Evolutionary conservation across 2,888 invertebrate species (phyloP), one percentile per base, ranked within the genome.

Genomic region (Rugalucina vietnamica): DNA sequence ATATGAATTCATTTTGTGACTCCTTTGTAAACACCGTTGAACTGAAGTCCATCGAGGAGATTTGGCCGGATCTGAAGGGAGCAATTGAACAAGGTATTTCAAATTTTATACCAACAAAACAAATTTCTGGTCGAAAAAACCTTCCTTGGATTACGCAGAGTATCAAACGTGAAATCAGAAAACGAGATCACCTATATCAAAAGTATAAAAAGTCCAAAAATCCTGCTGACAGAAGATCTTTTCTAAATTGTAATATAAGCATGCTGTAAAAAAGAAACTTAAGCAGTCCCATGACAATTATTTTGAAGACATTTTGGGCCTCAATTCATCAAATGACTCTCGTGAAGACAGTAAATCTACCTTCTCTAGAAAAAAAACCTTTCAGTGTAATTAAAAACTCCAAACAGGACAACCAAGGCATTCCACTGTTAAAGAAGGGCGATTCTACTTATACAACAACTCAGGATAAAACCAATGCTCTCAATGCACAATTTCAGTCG

Each of bases 1-100:
- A 77, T 27, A 77, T 77, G 37, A 49, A 77, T 18, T 24, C 49
- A 14, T 39, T 34, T n/a, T 34, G 10, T 70, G 49, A 70, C 10
- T 34, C 18, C 1, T 43, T 69, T 29, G 14, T 77, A 21, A 8
- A 24, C 43, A 32, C 43, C 1, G 2, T 60, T 24, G 36, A 71
- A 36, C 1, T 0, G 1, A 43, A 49, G 18, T 32, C 34, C 32
- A 32, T 69, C 32, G 43, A 70, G 21, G 27, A 34, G 27, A 43
- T 70, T 5, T 70, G 36, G 71, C 24, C 21, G 5, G 18, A 76
- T 14, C 39, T 69, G 36, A 77, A 50, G 43, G 27, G 29, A n/a
- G 37, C 32, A 65, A 39, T 77, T 32, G 43, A 70, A 36, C 18
- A 34, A 24, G 71, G 50, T 29, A 36, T 77, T 34, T 36, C 10